A percentile compares a stretch with the other conserved stretches of the same genome.
phyloP scores from a whole-genome alignment of 2,888 invertebrate genomes.

The Synergus umbraculus region DNA sequence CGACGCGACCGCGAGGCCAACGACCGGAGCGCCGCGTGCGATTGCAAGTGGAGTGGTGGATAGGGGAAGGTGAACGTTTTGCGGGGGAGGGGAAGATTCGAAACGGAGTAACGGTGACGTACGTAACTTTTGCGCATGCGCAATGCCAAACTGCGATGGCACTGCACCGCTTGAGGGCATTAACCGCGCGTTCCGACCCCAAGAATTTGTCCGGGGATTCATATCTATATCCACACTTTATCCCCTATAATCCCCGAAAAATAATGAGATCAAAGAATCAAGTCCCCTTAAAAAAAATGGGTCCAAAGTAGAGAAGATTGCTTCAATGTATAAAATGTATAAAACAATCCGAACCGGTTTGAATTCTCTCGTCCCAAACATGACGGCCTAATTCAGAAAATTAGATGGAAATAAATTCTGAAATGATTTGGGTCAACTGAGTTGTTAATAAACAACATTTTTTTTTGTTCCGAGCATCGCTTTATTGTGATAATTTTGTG shows the following conservation, averaged over 20 bases:
- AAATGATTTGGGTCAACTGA: not conserved
- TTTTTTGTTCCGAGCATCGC: not conserved
- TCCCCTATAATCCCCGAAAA: not conserved
- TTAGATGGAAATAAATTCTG: not conserved
- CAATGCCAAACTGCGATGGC: constrained; percentile 59
- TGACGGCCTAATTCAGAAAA: not conserved
- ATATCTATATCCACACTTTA: constrained; percentile 52
- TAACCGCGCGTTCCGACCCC: constrained; percentile 72
- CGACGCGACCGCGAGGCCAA: constrained; percentile 70
- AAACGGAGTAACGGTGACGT: constrained; percentile 77
- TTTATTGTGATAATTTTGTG: not conserved
- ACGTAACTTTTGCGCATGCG: constrained; percentile 71
- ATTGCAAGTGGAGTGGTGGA: constrained; percentile 63
- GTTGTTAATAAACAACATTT: not conserved
- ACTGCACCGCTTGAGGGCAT: constrained; percentile 71
- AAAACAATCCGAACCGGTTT: too few relatives aligned
- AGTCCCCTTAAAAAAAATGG: not conserved
- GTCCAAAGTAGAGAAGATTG: not conserved
- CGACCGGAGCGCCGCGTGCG: constrained; percentile 74
- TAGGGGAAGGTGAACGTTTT: constrained; percentile 59
- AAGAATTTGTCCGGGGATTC: constrained; percentile 68
- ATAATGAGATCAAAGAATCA: not conserved
- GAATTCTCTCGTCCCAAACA: too few relatives aligned
- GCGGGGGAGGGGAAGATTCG: constrained; percentile 60
- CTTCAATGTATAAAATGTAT: too few relatives aligned